These are phyloP conservation scores for Drosophila baimaii DNA, from an alignment of 1,140 invertebrate species.

Conservation along the genomic window DNA sequence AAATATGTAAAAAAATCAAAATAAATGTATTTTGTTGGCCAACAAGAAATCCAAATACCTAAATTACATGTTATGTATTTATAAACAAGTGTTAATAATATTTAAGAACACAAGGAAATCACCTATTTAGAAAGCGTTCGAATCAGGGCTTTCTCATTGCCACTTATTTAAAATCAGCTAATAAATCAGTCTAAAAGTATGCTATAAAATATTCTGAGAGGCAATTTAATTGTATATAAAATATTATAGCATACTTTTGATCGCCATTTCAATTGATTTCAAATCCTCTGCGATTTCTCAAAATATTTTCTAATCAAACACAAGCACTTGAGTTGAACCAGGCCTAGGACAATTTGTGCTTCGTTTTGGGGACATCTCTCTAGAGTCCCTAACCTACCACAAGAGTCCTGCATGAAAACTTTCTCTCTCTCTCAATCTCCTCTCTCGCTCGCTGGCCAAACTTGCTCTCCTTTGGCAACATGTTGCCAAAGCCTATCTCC, in stretches of 20 bases:
- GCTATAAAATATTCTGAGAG: background rate
- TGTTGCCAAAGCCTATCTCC: constrained; percentile 32
- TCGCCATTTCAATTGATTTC: background rate
- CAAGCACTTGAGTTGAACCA: background rate
- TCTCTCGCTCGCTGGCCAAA: too few species aligned
- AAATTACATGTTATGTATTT: background rate
- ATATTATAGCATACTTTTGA: background rate
- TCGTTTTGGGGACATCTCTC: constrained; percentile 5
- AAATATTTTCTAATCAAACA: background rate
- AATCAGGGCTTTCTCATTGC: background rate
- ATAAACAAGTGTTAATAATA: too few species aligned
- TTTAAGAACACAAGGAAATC: too few species aligned
- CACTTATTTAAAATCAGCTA: background rate
- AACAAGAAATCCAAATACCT: too few species aligned
- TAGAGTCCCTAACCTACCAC: constrained; percentile 43
- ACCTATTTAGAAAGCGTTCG: too few species aligned
- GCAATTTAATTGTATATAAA: background rate
- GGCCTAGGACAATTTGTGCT: constrained; percentile 32
- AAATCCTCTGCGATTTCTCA: background rate
- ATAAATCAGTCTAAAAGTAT: background rate
- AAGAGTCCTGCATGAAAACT: constrained; percentile 9
- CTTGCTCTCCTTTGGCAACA: constrained; percentile 53
- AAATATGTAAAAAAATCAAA: too few species aligned
- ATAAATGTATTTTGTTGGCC: too few species aligned
- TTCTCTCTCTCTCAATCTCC: background rate